phyloP scores from a whole-genome alignment of 2,888 invertebrate species.

The Eupithecia dodoneata region DNA sequence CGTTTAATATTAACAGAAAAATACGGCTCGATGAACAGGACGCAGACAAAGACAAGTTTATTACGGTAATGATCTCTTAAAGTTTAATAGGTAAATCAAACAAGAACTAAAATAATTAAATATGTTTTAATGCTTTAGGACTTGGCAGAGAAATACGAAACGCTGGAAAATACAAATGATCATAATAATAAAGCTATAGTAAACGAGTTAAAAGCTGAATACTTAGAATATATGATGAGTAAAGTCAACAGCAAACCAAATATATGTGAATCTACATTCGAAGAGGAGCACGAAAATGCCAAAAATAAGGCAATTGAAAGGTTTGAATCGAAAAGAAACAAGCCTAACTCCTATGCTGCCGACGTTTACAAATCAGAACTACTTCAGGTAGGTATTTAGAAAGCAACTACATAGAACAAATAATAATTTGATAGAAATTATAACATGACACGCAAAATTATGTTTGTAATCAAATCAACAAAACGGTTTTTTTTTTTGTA shows the following conservation, averaged over 20 bases:
- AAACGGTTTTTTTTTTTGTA: constrained; percentile 11
- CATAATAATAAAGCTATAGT: constrained; percentile 32
- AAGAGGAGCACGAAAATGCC: constrained; percentile 13
- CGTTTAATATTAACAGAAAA: constrained; percentile 29
- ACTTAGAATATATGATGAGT: constrained; percentile 27
- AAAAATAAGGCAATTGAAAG: constrained; percentile 9
- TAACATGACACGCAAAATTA: background rate
- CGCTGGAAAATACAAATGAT: constrained; percentile 23
- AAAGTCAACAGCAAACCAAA: constrained; percentile 17
- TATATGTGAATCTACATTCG: constrained; percentile 17
- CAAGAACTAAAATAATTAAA: background rate
- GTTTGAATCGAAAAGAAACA: constrained; percentile 27
- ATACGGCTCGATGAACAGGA: constrained; percentile 15
- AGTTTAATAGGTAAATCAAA: background rate
- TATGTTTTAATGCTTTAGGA: constrained; percentile 21
- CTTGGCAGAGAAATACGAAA: constrained; percentile 23
- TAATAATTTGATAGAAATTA: background rate
- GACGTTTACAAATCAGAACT: constrained; percentile 26
- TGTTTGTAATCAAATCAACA: background rate
- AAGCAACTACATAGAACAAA: background rate
- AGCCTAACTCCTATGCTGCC: constrained; percentile 12
- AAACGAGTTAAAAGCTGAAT: constrained; percentile 17
- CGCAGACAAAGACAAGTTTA: constrained; percentile 23
- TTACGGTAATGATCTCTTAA: constrained; percentile 9
- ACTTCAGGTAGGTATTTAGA: constrained; percentile 20